Base-by-base conservation (phyloP, 2,888 invertebrate genomes). In the Ctenicera cuprea region DNA sequence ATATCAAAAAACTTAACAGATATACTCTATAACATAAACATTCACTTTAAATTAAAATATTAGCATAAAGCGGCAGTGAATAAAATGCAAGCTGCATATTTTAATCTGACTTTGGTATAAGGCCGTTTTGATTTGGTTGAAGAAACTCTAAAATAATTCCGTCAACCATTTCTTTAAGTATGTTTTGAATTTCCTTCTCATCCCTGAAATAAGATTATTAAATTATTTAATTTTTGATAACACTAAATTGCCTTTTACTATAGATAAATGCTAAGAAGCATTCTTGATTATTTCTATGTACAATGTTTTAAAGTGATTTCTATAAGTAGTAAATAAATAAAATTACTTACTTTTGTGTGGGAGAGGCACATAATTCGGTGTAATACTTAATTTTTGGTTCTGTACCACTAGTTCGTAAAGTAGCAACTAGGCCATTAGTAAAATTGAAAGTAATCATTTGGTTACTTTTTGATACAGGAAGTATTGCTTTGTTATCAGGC, bases 311-410 rank as follows among this genome's bases (percentile, higher is more conserved):
- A n/a, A n/a, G n/a, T n/a, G n/a, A n/a, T 26, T 5, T 26, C 26
- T 3, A 48, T 33, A 4, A 26, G 26, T 26, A 3, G 26, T 5
- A 72, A 63, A 59, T n/a, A 48, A 38, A 20, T 50, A 26, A 48
- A 45, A 9, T 41, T 11, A 88, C 89, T 88, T 87, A 92, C 91
- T 88, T 89, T 81, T 92, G 89, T 16, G 88, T 89, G 12, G 93
- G 92, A 52, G 89, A 85, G 73, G 94, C 93, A 78, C 95, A 93
- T 70, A 97, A 89, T 87, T 98, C 99, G 0, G 96, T 94, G 88
- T 99, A 99, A 88, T 98, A 99, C 88, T 99, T 99, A 82, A 99
- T 92, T 87, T 99, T 99, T 48, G 99, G 99, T 86, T 99, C 99
- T 0, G 99, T 99, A 54, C 99, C 99, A 86, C 98, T 98, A 0